Base-by-base conservation (phyloP, 2,113 vertebrate genomes). In the Oreocharis arfaki region DNA sequence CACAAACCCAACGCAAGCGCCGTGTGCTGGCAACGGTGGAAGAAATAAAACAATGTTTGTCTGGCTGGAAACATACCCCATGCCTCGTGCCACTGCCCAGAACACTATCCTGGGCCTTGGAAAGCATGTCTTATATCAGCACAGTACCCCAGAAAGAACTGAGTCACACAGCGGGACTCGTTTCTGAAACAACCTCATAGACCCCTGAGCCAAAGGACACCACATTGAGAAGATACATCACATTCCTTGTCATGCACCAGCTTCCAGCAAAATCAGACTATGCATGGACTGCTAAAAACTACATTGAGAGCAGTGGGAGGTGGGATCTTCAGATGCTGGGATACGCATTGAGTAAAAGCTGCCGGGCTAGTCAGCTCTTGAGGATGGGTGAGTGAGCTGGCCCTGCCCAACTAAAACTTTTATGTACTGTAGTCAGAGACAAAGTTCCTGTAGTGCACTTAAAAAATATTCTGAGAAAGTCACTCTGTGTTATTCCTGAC, bases 261-360 rank as follows among this genome's bases (percentile, higher is more conserved):
- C 60, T 27, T 64, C 28, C 28, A 55, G 39, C 10, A 63, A 73
- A 63, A 46, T 13, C 49, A 39, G 46, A 28, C 49, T 55, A 15
- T 39, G 22, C 14, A 12, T 39, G 23, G 19, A 16, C 69, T 39
- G 9, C 11, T 39, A 64, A 46, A 39, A 33, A 33, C n/a, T 39
- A 16, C 41, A 10, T 4, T 33, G 28, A 84, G 23, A 64, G 41
- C 59, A 64, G 7, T 28, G n/a, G 28, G 15, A 56, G 16, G 5
- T n/a, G 15, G 16, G 15, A 47, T 64, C 19, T 13, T 47, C 42
- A 47, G 24, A 65, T 23, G 15, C n/a, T 47, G 28, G 9, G 41
- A 41, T 39, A 46, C 0, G 0, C 18, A 23, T 7, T 39, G 19
- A 84, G 23, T 55, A 56, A 47, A 41, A 39, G 7, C 11, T n/a